A percentile compares a stretch with the other conserved stretches of the same genome.
phyloP scores from a whole-genome alignment of 1,140 invertebrate species.

The Bombus confusus region DNA sequence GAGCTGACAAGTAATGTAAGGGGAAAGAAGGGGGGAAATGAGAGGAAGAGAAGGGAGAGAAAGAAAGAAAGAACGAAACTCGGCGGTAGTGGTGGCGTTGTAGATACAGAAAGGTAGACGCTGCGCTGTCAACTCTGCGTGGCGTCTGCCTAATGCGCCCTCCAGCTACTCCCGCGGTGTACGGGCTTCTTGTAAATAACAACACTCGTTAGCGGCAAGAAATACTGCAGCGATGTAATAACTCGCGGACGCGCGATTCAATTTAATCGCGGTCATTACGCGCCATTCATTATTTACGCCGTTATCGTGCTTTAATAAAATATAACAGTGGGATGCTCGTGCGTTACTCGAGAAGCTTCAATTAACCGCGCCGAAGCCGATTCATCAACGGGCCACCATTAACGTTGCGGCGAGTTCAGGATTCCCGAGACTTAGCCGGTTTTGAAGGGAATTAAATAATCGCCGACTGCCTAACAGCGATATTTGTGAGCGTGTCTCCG shows the following conservation, averaged over 20 bases:
- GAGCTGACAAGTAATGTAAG: slow-evolving; percentile 37
- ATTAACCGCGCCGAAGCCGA: slow-evolving; percentile 27
- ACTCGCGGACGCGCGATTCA: slow-evolving; percentile 37
- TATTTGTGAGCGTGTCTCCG: background rate
- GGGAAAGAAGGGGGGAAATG: background rate
- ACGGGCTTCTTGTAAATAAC: slow-evolving; percentile 40
- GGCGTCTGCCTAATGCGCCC: slow-evolving; percentile 45
- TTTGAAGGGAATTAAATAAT: background rate
- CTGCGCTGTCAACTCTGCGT: slow-evolving; percentile 25
- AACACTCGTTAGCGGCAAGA: slow-evolving; percentile 48
- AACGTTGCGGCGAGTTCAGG: background rate
- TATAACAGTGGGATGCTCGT: slow-evolving; percentile 13
- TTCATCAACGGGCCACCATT: slow-evolving; percentile 41
- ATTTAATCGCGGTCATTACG: slow-evolving; percentile 51
- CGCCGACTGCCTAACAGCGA: background rate
- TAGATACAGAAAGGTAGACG: background rate
- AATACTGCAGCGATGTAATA: slow-evolving; percentile 33
- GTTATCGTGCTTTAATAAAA: slow-evolving; percentile 45
- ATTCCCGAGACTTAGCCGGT: background rate
- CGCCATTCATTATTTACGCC: slow-evolving; percentile 51
- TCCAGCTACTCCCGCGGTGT: slow-evolving; percentile 41
- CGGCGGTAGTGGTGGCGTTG: background rate
- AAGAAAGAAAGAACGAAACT: background rate
- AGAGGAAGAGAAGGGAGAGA: background rate
- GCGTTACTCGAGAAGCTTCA: slow-evolving; percentile 26